Evolutionary conservation across 2,113 vertebrate species (phyloP), one percentile per base, ranked within the genome.

Genomic region (Stercorarius parasiticus): DNA sequence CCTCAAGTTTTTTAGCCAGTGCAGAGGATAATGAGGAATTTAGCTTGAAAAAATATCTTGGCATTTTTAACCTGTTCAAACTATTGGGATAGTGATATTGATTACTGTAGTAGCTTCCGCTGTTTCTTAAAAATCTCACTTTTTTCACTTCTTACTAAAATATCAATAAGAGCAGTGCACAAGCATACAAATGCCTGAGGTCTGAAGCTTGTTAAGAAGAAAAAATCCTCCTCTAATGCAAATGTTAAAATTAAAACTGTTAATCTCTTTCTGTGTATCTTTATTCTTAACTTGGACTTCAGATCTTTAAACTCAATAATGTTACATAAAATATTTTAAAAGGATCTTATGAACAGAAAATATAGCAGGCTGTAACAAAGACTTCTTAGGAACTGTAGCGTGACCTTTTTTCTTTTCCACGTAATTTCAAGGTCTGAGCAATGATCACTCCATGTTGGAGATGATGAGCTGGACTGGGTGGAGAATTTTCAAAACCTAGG

Each of bases 381-480:
- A 3, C 7, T 64, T 61, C 13, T 78, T 78, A 30, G 30, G 25
- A 94, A 22, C 18, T n/a, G 2, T 27, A 26, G 67, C 69, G 61
- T 78, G 30, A 69, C 56, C 10, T 61, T 89, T 82, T 45, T 64
- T 23, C 11, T 86, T 81, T 74, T 65, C 42, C n/a, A 50, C 5
- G 1, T 55, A 19, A 59, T 55, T 79, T 76, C 47, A 79, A 34
- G 5, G 14, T 66, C 69, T 71, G 38, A 82, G 80, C 72, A 84
- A 6, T 55, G 80, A 55, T 83, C 2, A 1, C 17, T 83, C 59
- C 11, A 6, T 32, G 40, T 50, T 82, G 81, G 64, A 26, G 42
- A 13, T 0, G 38, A 55, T 86, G 91, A 96, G 80, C 76, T 94
- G 83, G 83, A 30, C 89, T 94, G 93, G 87, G 95, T 91, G 93